These are phyloP conservation scores for Fringilla coelebs DNA, from an alignment of 2,797 vertebrate genomes.

Conservation along the genomic window DNA sequence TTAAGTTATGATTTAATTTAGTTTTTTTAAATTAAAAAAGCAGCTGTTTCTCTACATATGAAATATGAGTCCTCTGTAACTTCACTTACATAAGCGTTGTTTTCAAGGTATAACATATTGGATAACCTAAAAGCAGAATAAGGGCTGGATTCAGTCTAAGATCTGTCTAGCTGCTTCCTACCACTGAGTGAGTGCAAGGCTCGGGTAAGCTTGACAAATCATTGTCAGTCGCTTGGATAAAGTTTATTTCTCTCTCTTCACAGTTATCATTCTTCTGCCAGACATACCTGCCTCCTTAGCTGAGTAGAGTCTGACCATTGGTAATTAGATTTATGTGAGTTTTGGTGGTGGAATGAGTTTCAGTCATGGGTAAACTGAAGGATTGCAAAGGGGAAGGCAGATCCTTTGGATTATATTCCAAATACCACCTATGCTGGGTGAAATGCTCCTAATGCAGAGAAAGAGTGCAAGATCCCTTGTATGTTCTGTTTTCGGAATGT, in stretches of 20 bases:
- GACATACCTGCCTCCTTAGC: neutral
- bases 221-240: conserved; percentile 21
- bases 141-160: conserved; percentile 20
- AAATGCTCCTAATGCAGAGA: neutral
- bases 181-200: conserved; percentile 23
- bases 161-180: conserved; percentile 38
- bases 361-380: neutral
- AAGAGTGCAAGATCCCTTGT: neutral
- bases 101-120: conserved; percentile 55
- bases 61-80: conserved; percentile 57
- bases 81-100: neutral
- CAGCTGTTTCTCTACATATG: conserved; percentile 57
- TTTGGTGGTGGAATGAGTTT: neutral
- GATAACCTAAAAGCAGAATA: conserved; percentile 21
- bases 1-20: conserved; percentile 70
- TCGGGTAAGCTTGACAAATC: conserved; percentile 44
- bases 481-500: neutral
- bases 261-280: conserved; percentile 34
- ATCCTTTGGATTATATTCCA: neutral
- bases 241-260: conserved; percentile 35
- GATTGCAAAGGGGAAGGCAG: neutral
- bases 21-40: conserved; percentile 59
- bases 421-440: neutral
- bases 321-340: conserved; percentile 3
- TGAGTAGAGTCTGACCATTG: neutral